phyloP scores from a whole-genome alignment of 2,888 invertebrate genomes.

The Onthophagus sagittarius region DNA sequence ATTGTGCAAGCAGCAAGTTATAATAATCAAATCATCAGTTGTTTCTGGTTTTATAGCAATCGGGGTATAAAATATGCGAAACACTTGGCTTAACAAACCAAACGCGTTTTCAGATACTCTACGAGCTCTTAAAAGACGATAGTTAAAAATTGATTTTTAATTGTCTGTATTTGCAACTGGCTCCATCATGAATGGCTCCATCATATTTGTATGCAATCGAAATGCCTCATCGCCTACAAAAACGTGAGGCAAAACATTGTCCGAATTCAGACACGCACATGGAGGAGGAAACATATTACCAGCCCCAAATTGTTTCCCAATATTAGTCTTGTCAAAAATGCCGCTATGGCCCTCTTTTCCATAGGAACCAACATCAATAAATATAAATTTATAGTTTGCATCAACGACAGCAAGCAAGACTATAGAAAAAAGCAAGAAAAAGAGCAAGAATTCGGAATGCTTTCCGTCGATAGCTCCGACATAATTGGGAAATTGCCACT shows the following conservation, averaged over 20 bases:
- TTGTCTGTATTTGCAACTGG: background rate
- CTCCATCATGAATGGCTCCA: constrained; percentile 18
- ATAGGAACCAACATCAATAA: constrained; percentile 17
- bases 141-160: constrained; percentile 15
- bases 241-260: constrained; percentile 4
- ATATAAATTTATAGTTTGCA: too few relatives aligned
- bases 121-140: too few relatives aligned
- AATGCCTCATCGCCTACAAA: constrained; percentile 21
- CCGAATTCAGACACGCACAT: background rate
- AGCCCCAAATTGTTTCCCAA: constrained; percentile 11
- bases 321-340: constrained; percentile 10
- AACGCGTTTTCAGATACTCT: too few relatives aligned
- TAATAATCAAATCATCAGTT: too few relatives aligned
- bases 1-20: too few relatives aligned
- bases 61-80: background rate
- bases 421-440: constrained; percentile 2
- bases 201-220: constrained; percentile 1
- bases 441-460: background rate
- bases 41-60: too few relatives aligned
- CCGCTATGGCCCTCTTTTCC: constrained; percentile 17
- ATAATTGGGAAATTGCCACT: constrained; percentile 10
- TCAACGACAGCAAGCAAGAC: constrained; percentile 2
- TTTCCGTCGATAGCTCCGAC: constrained; percentile 15
- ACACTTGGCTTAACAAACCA: too few relatives aligned
- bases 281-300: constrained; percentile 17